phyloP scores from a whole-genome alignment of 2,888 invertebrate species.

The Nineta flava region DNA sequence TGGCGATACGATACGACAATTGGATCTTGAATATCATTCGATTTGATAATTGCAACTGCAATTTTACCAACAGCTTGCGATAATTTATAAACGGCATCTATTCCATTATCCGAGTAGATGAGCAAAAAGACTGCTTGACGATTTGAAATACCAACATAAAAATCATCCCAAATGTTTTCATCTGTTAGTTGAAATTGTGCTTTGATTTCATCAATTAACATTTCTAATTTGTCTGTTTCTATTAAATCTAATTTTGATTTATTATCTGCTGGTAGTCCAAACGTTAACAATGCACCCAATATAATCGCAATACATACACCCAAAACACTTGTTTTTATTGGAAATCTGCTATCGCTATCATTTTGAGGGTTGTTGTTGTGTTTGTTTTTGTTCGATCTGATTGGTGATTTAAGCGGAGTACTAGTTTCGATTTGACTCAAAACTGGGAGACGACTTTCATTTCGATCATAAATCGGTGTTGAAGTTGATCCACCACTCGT shows the following conservation, averaged over 20 bases:
- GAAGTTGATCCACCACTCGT: too few relatives aligned
- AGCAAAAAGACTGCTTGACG: background rate
- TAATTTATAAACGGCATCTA: background rate
- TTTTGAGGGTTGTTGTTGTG: background rate
- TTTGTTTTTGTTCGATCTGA: too few relatives aligned
- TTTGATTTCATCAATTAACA: background rate
- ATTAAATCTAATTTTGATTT: background rate
- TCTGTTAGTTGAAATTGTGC: background rate
- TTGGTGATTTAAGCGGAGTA: too few relatives aligned
- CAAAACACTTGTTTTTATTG: background rate
- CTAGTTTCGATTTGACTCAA: too few relatives aligned
- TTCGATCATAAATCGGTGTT: too few relatives aligned
- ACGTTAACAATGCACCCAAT: background rate
- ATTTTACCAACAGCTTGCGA: background rate
- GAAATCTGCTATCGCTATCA: background rate
- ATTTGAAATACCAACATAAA: background rate
- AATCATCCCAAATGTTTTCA: background rate
- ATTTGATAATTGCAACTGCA: background rate
- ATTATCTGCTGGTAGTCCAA: background rate
- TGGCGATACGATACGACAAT: conserved; percentile 18
- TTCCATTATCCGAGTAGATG: background rate
- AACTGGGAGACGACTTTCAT: too few relatives aligned
- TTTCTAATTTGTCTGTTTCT: background rate
- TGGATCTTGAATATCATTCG: conserved; percentile 14
- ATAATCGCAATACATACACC: background rate